Percentiles rank a stretch among this genome's conserved stretches.
These are phyloP conservation scores for Eledona agricola DNA, from an alignment of 2,888 invertebrate species.

Conservation along the genomic window DNA sequence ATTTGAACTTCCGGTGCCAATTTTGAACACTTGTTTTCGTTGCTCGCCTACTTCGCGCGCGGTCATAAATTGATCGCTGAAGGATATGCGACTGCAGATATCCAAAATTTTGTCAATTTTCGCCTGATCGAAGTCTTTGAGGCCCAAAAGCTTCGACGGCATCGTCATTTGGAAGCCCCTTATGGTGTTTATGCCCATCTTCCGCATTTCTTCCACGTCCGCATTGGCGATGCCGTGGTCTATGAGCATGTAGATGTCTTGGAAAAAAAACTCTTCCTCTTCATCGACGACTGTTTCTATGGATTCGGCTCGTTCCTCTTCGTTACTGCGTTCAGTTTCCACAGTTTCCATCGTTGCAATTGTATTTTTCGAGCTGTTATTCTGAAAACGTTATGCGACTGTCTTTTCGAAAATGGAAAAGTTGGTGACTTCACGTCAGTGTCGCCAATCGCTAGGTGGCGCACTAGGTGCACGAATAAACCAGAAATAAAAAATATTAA, in stretches of 20 bases:
- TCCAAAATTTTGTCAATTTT: conserved; percentile 85
- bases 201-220: conserved; percentile 80
- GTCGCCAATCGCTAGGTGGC: too few relatives aligned
- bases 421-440: too few relatives aligned
- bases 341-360: background rate
- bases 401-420: too few relatives aligned
- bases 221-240: conserved; percentile 74
- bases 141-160: conserved; percentile 73
- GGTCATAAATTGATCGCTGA: conserved; percentile 74
- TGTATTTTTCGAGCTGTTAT: background rate
- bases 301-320: too few relatives aligned
- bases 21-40: conserved; percentile 76
- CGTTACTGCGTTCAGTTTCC: background rate
- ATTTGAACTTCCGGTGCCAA: conserved; percentile 73
- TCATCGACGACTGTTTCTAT: conserved; percentile 58
- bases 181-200: conserved; percentile 80
- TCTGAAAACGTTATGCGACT: too few relatives aligned
- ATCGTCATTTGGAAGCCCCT: conserved; percentile 85
- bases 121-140: conserved; percentile 80
- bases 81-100: conserved; percentile 72
- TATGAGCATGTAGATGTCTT: conserved; percentile 75
- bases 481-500: too few relatives aligned
- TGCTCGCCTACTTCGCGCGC: conserved; percentile 78
- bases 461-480: too few relatives aligned
- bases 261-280: conserved; percentile 75